phyloP scores from a whole-genome alignment of 2,113 vertebrate species.

The Vulpes vulpes region DNA sequence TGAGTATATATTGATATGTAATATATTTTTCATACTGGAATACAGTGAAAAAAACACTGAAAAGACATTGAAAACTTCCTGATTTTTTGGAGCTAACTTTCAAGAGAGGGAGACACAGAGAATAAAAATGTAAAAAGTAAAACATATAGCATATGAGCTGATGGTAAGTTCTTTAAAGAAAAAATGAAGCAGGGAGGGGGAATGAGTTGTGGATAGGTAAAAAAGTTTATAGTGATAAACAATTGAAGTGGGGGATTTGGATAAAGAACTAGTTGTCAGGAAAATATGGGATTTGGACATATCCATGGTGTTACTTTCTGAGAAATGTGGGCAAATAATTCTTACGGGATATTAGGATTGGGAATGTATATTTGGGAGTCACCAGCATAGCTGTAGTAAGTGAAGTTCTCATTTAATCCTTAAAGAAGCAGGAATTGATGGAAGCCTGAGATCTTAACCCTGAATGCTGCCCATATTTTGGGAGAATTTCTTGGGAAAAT shows the following conservation, averaged over 20 bases:
- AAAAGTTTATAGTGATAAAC: background rate
- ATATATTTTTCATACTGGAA: background rate
- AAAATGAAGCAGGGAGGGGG: constrained; percentile 16
- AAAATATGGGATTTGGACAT: background rate
- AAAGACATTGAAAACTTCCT: background rate
- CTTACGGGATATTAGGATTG: background rate
- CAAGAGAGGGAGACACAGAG: background rate
- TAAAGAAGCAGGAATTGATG: background rate
- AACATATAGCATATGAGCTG: background rate
- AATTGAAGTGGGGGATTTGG: background rate
- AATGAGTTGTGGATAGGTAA: background rate
- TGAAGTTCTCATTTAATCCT: background rate
- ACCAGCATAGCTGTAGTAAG: background rate
- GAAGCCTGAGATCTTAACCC: background rate
- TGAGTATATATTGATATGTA: background rate
- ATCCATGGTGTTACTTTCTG: background rate
- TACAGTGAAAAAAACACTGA: background rate
- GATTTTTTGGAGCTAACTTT: background rate
- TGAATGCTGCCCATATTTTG: background rate
- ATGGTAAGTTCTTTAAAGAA: constrained; percentile 4
- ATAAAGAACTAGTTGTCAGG: background rate
- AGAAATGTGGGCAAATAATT: background rate
- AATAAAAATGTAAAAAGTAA: constrained; percentile 22
- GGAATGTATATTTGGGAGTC: background rate
- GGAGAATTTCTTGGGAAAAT: background rate